Evolutionary conservation across 1,140 invertebrate genomes (phyloP).

Genomic region (Lutraria rhynchaena): DNA sequence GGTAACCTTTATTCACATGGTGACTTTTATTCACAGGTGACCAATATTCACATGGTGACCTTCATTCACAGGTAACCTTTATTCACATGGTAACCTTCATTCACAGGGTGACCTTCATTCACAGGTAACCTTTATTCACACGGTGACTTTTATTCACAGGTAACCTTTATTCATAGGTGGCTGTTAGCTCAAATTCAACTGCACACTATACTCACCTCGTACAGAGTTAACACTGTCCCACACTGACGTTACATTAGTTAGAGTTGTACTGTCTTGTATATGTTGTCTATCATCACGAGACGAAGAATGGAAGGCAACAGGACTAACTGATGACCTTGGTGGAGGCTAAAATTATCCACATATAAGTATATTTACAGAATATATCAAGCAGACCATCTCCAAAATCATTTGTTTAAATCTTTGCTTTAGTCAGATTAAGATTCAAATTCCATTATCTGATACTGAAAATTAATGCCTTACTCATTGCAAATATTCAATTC

Average conservation of each 20-base stretch:
- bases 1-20: too few relatives aligned
- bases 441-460: too few relatives aligned
- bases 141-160: not conserved
- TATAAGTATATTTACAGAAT: too few relatives aligned
- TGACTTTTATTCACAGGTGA: too few relatives aligned
- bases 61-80: not conserved
- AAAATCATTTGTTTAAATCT: too few relatives aligned
- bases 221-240: slow-evolving; percentile 68
- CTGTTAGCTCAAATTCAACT: too few relatives aligned
- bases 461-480: too few relatives aligned
- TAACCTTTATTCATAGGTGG: too few relatives aligned
- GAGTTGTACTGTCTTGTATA: slow-evolving; percentile 41
- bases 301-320: not conserved
- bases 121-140: not conserved
- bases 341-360: too few relatives aligned
- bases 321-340: not conserved
- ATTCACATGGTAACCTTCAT: not conserved
- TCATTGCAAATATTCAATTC: too few relatives aligned
- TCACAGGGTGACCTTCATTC: not conserved
- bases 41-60: not conserved
- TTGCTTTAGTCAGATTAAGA: too few relatives aligned
- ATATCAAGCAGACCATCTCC: too few relatives aligned
- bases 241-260: slow-evolving; percentile 68
- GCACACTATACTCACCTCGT: slow-evolving; percentile 21
- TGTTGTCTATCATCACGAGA: not conserved